Evolutionary conservation across 2,113 vertebrate species (phyloP).

Genomic region (Serilophus lunatus): DNA sequence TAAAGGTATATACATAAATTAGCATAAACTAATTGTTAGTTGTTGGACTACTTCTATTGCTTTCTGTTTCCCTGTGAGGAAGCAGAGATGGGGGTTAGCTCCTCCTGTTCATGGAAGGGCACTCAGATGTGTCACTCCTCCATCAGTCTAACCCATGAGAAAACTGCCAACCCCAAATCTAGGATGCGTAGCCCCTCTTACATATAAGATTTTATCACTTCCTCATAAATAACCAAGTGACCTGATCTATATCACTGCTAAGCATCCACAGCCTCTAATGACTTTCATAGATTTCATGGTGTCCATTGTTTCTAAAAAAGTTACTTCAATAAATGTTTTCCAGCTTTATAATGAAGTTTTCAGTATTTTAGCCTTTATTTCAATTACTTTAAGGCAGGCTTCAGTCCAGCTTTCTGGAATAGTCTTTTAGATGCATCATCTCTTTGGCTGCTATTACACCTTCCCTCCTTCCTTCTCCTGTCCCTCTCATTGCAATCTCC

Average conservation of each 20-base stretch:
- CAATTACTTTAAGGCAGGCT: not conserved
- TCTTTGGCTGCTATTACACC: not conserved
- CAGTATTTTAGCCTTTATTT: not conserved
- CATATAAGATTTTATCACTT: not conserved
- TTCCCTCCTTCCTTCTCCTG: not conserved
- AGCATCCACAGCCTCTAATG: not conserved
- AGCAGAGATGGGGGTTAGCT: not conserved
- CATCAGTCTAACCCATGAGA: not conserved
- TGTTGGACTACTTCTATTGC: not conserved
- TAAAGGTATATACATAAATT: not conserved
- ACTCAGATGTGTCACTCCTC: not conserved
- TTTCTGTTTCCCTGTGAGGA: not conserved
- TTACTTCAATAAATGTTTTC: not conserved
- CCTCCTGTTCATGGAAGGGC: not conserved
- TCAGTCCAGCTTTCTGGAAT: not conserved
- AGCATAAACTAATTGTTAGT: not conserved
- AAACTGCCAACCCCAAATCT: not conserved
- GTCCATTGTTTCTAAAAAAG: not conserved
- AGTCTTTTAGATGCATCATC: not conserved
- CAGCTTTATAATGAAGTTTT: not conserved
- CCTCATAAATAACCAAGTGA: not conserved
- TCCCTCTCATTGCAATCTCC: not conserved
- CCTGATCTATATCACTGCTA: not conserved
- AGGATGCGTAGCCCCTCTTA: not conserved
- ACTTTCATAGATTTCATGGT: not conserved